Percentiles rank a stretch among this genome's conserved stretches.
These are phyloP conservation scores for Lemur catta DNA, from an alignment of 2,797 vertebrate species.

Conservation along the genomic window DNA sequence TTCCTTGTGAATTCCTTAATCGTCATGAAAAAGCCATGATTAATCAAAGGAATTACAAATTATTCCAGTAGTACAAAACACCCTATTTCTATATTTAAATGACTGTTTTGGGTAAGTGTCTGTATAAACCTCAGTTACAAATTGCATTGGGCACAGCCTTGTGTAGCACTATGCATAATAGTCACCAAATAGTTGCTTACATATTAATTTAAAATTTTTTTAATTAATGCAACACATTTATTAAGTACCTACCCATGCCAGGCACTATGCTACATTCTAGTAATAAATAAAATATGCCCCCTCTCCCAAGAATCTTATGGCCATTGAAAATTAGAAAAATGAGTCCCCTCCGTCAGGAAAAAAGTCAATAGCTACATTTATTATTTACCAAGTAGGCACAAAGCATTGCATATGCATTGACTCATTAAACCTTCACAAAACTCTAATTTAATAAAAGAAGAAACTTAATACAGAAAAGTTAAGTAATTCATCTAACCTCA, in stretches of 20 bases:
- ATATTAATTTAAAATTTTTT: neutral
- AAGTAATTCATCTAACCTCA: neutral
- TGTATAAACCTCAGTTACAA: neutral
- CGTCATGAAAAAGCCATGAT: neutral
- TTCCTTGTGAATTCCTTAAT: conserved; percentile 38
- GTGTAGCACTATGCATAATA: neutral
- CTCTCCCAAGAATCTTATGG: neutral
- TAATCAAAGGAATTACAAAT: neutral
- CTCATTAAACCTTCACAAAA: neutral
- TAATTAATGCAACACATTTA: conserved; percentile 39
- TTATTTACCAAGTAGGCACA: conserved; percentile 33
- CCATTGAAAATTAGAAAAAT: conserved; percentile 20
- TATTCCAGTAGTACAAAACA: neutral
- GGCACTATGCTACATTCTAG: neutral
- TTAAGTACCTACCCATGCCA: conserved; percentile 3
- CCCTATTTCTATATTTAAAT: neutral
- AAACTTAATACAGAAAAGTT: neutral
- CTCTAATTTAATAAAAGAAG: neutral
- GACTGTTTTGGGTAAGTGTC: neutral
- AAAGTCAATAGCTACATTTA: neutral
- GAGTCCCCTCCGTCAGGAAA: neutral
- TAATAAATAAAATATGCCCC: conserved; percentile 24
- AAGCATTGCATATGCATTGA: neutral
- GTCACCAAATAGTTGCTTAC: conserved; percentile 31
- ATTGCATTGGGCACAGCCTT: neutral